Conservation (phyloP, 2,888 invertebrate genomes). For the Diachrysia chrysitis region DNA sequence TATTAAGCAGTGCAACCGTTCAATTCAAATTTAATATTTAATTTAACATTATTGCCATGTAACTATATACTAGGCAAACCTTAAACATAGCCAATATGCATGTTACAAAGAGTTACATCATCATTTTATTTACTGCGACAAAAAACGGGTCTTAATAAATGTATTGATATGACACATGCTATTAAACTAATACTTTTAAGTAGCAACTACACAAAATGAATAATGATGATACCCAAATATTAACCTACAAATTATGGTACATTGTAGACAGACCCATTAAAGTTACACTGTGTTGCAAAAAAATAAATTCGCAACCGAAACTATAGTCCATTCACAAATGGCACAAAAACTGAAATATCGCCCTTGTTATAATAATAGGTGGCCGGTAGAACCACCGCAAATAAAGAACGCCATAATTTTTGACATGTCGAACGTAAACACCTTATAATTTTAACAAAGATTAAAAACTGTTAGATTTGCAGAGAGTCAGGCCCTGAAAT, state of each 20-base stretch:
- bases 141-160: slow-evolving; percentile 7
- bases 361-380: slow-evolving; percentile 78
- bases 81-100: neutral
- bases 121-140: neutral
- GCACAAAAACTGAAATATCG: slow-evolving; percentile 78
- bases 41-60: neutral
- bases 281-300: slow-evolving; percentile 62
- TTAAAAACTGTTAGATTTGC: slow-evolving; percentile 21
- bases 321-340: slow-evolving; percentile 78
- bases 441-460: slow-evolving; percentile 76
- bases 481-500: slow-evolving; percentile 18
- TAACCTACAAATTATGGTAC: slow-evolving; percentile 66
- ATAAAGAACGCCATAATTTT: slow-evolving; percentile 80
- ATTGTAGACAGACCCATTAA: slow-evolving; percentile 60
- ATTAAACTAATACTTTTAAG: slow-evolving; percentile 31
- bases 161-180: slow-evolving; percentile 31
- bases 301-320: slow-evolving; percentile 77
- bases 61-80: neutral
- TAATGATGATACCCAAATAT: slow-evolving; percentile 57
- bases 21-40: neutral
- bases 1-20: neutral
- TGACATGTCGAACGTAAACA: slow-evolving; percentile 83
- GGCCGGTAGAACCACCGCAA: slow-evolving; percentile 71
- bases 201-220: slow-evolving; percentile 46
- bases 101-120: neutral